These are phyloP conservation scores for Malurus melanocephalus DNA, from an alignment of 2,113 vertebrate species.

Conservation along the genomic window DNA sequence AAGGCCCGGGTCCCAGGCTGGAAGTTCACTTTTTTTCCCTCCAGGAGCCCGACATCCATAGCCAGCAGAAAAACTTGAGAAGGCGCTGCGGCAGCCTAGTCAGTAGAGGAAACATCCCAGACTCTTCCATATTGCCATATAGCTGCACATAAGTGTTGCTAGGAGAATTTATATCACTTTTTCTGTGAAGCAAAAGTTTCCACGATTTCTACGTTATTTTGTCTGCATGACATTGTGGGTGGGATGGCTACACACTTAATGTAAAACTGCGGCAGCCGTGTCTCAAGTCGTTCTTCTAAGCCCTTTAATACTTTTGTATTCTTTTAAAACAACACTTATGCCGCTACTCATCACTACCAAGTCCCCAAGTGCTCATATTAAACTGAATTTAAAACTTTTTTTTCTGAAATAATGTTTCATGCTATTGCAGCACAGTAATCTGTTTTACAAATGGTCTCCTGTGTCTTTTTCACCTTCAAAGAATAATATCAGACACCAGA, in stretches of 20 bases:
- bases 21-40: neutral
- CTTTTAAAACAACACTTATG: neutral
- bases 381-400: neutral
- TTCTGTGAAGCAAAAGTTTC: neutral
- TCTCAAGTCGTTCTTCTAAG: neutral
- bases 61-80: neutral
- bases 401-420: accelerated
- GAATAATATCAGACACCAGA: neutral
- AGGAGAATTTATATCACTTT: neutral
- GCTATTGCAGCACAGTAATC: neutral
- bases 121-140: neutral
- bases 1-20: neutral
- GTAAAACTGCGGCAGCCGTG: accelerated
- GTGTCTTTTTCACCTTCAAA: neutral
- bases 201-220: neutral
- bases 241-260: accelerated
- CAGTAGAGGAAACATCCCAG: neutral
- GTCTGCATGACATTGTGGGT: neutral
- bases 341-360: neutral
- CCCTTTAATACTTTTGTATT: neutral
- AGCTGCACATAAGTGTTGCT: neutral
- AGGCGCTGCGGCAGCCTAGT: neutral
- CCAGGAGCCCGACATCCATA: neutral
- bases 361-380: neutral
- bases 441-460: neutral